phyloP scores from a whole-genome alignment of 2,888 invertebrate species.

The Ophonus ardosiacus region DNA sequence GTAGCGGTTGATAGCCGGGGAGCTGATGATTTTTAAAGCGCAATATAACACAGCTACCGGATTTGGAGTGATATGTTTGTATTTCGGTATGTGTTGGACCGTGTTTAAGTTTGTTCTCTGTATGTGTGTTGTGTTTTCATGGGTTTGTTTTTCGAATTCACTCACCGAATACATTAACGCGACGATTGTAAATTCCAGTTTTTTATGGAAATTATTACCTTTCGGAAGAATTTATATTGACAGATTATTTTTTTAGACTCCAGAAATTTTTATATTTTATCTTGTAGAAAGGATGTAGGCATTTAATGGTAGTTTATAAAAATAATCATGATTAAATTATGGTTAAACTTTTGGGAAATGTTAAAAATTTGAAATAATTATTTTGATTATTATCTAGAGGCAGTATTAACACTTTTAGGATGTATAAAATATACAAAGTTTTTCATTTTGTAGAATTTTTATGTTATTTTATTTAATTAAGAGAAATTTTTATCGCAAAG shows the following conservation, averaged over 20 bases:
- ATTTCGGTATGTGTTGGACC: constrained; percentile 25
- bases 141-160: constrained; percentile 58
- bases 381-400: constrained; percentile 6
- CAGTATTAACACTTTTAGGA: constrained; percentile 24
- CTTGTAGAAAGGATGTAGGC: constrained; percentile 32
- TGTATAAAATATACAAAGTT: constrained; percentile 1
- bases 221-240: constrained; percentile 57
- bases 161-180: constrained; percentile 60
- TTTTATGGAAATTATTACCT: constrained; percentile 61
- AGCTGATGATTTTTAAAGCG: constrained; percentile 64
- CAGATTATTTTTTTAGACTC: constrained; percentile 57
- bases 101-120: constrained; percentile 20
- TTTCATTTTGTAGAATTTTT: constrained; percentile 6
- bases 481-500: neutral
- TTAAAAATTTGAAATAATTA: constrained; percentile 43
- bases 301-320: constrained; percentile 38
- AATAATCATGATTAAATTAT: constrained; percentile 46
- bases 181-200: constrained; percentile 56
- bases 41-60: constrained; percentile 63
- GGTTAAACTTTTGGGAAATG: constrained; percentile 16
- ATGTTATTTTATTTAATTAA: neutral
- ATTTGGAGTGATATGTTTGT: constrained; percentile 60
- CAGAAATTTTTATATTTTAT: constrained; percentile 52
- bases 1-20: constrained; percentile 17
- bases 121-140: constrained; percentile 46